Evolutionary conservation across 2,888 invertebrate species (phyloP).

Genomic region (Chydorus sphaericus): DNA sequence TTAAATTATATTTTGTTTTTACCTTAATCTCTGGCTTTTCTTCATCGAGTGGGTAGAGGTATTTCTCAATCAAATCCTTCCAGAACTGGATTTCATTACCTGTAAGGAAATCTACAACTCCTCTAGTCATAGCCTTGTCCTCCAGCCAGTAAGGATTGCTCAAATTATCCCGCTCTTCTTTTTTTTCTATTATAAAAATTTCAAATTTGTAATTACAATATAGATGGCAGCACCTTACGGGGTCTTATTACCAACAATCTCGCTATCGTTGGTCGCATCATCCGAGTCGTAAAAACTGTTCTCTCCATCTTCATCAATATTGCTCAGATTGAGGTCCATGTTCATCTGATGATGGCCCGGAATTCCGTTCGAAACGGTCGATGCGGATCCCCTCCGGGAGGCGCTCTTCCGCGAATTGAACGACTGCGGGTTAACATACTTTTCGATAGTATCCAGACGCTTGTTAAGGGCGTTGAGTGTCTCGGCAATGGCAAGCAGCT

Average conservation of each 20-base stretch:
- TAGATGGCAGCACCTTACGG: not conserved
- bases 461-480: slow-evolving; percentile 32
- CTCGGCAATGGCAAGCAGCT: slow-evolving; percentile 31
- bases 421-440: slow-evolving; percentile 21
- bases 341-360: no score
- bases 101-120: slow-evolving; percentile 29
- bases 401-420: not conserved
- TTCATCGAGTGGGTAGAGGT: slow-evolving; percentile 32
- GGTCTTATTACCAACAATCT: not conserved
- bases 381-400: not conserved
- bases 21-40: slow-evolving; percentile 26
- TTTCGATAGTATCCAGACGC: slow-evolving; percentile 33
- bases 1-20: no score
- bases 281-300: not conserved
- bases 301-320: not conserved
- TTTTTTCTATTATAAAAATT: slow-evolving; percentile 23
- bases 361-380: not conserved
- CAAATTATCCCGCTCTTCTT: slow-evolving; percentile 29
- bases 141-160: slow-evolving; percentile 33
- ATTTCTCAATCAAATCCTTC: slow-evolving; percentile 34
- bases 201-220: no score
- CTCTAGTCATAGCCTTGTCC: slow-evolving; percentile 27
- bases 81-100: slow-evolving; percentile 34
- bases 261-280: not conserved
- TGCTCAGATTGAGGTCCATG: not conserved